Conservation (phyloP, 2,113 vertebrate species). For the Hirundichthys speculiger region DNA sequence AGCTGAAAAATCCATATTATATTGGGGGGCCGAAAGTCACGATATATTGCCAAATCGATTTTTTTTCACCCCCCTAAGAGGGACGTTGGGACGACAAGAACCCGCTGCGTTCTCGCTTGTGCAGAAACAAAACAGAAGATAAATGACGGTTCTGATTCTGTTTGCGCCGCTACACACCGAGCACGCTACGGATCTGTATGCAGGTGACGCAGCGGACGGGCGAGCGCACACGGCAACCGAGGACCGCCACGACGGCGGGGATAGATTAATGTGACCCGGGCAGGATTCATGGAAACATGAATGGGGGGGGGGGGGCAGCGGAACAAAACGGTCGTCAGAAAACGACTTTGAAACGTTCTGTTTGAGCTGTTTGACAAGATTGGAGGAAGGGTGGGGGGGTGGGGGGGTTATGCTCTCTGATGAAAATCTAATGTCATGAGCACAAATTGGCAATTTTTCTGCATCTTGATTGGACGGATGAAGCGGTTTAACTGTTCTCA, state of each 20-base stretch:
- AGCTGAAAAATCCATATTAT: too few relatives aligned
- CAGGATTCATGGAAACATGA: not conserved
- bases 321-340: not conserved
- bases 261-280: conserved; percentile 11
- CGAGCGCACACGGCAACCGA: too few relatives aligned
- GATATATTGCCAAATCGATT: too few relatives aligned
- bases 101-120: too few relatives aligned
- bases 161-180: conserved; percentile 19
- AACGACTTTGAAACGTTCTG: too few relatives aligned
- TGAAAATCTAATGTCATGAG: conserved; percentile 37
- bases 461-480: conserved; percentile 25
- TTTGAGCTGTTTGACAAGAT: too few relatives aligned
- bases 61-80: too few relatives aligned
- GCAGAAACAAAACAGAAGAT: not conserved
- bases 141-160: conserved; percentile 1
- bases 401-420: conserved; percentile 34
- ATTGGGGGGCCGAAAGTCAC: too few relatives aligned
- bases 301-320: too few relatives aligned
- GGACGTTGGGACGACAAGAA: too few relatives aligned
- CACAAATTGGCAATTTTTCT: conserved; percentile 1
- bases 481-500: conserved; percentile 16
- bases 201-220: conserved; percentile 10
- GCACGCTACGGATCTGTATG: too few relatives aligned
- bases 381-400: too few relatives aligned
- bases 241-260: not conserved